Base-by-base conservation (phyloP, 2,888 invertebrate genomes). In the Sericinus montela region DNA sequence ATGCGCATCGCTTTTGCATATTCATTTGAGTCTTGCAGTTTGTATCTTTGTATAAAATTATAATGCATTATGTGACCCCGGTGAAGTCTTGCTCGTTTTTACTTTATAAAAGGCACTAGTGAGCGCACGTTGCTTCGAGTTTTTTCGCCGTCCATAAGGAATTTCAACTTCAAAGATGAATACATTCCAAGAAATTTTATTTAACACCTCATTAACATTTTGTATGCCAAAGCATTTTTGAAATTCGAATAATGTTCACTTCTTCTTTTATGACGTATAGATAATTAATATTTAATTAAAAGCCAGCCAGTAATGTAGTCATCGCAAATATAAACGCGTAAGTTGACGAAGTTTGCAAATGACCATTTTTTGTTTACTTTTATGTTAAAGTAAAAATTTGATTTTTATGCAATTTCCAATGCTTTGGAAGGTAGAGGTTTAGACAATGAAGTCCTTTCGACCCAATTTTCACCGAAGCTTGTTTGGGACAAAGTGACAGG, bases 31-130 rank as follows among this genome's bases (percentile, higher is more conserved):
- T 67, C 66, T 75, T 70, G 80, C 76, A 79, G 73, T 84, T 79
- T 79, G 85, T 87, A 86, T 87, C 86, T 83, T 86, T 85, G 86
- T 88, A 87, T 87, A 81, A 87, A 86, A 87, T 88, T 86, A 88
- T 88, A 88, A 87, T 86, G 84, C 83, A 85, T 86, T 84, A 85
- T 83, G 76, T 78, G 82, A 82, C 79, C 80, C 60, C 65, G 60
- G 63, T 63, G 60, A 52, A 54, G 62, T 57, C 55, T 62, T 67
- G 62, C 53, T 65, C 72, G 60, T 73, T 77, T 75, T 75, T 69
- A 63, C 61, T 56, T 64, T 67, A 67, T 70, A 72, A 68, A 72
- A 68, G 63, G 63, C 47, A 44, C 51, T 53, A 51, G 53, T 32
- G 49, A 52, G 42, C 48, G 53, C 53, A 46, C 45, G 55, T 52